These are phyloP conservation scores for Psittacus erithacus DNA, from an alignment of 2,113 vertebrate genomes.

Conservation along the genomic window DNA sequence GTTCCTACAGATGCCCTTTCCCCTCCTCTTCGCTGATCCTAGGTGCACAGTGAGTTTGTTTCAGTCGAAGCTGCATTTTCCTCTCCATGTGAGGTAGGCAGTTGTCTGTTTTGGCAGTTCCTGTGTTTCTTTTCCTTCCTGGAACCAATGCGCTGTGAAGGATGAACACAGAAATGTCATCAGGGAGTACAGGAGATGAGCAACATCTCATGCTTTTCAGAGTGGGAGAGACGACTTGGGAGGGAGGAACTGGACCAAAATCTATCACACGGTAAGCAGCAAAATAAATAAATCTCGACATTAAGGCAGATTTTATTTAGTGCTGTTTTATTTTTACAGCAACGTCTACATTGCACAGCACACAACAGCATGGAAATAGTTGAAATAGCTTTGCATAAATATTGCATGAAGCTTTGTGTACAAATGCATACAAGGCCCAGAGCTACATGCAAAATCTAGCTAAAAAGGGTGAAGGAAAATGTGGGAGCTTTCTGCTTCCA, in stretches of 20 bases:
- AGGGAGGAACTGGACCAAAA: neutral
- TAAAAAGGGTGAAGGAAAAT: neutral
- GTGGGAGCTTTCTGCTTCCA: neutral
- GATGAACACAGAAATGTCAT: neutral
- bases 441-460: conserved; percentile 7
- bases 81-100: neutral
- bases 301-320: neutral
- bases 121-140: neutral
- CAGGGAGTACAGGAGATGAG: neutral
- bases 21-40: neutral
- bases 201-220: neutral
- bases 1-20: neutral
- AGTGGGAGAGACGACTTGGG: neutral
- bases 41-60: neutral
- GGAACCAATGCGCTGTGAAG: neutral
- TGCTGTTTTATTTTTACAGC: neutral
- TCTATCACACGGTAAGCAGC: neutral
- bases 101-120: neutral
- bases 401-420: conserved; percentile 44
- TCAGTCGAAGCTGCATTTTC: neutral
- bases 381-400: conserved; percentile 35
- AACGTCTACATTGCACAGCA: neutral
- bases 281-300: neutral
- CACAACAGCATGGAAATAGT: neutral
- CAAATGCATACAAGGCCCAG: neutral